Evolutionary conservation across 2,888 invertebrate genomes (phyloP).

Genomic region (Eupelmus urozonus): DNA sequence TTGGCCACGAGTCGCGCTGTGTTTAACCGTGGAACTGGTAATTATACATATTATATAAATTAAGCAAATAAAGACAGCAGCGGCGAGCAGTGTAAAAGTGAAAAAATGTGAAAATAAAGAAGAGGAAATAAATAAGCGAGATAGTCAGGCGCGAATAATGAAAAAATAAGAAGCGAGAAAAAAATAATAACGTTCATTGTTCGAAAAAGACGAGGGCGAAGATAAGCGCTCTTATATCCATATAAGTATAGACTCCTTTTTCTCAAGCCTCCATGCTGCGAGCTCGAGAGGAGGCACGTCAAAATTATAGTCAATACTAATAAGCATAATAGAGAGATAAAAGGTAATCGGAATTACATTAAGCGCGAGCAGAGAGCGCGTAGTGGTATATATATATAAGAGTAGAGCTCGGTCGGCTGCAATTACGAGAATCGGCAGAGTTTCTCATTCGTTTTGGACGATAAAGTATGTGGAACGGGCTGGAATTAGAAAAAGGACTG

Average conservation of each 20-base stretch:
- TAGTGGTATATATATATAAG: neutral
- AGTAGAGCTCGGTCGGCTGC: no score
- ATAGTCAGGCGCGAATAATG: no score
- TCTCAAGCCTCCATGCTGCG: no score
- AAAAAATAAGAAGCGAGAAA: no score
- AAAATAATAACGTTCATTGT: neutral
- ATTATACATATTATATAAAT: no score
- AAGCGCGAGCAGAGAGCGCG: conserved; percentile 1
- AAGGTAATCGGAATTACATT: conserved; percentile 58
- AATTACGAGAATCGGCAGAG: conserved; percentile 53
- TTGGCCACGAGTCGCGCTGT: no score
- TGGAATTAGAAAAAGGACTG: conserved; percentile 41
- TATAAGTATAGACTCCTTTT: no score
- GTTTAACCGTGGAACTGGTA: no score
- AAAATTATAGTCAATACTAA: conserved; percentile 43
- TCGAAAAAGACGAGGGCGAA: neutral
- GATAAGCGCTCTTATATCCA: neutral
- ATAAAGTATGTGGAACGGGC: conserved; percentile 57
- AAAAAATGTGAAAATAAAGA: no score
- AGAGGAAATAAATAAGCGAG: no score
- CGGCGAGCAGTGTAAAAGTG: no score
- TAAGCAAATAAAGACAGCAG: no score
- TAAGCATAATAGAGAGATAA: conserved; percentile 52
- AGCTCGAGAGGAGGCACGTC: neutral
- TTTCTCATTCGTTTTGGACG: conserved; percentile 58